These are phyloP conservation scores for Diprion similis DNA, from an alignment of 1,140 invertebrate genomes.

Conservation along the genomic window DNA sequence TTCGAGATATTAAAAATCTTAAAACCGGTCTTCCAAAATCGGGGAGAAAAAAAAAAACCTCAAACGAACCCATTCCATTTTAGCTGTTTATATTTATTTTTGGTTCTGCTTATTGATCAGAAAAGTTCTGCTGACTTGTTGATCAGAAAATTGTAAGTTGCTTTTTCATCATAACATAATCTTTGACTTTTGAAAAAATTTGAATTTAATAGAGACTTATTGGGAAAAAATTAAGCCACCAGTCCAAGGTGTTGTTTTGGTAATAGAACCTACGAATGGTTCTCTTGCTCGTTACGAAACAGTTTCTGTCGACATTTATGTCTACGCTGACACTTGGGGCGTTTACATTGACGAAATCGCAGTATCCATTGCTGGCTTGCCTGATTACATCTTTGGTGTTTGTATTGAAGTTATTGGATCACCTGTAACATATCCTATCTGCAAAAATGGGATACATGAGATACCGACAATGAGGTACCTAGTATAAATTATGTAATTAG, in stretches of 20 bases:
- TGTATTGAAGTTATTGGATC: constrained; percentile 47
- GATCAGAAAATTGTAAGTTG: no score
- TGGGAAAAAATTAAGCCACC: constrained; percentile 18
- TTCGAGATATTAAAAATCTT: no score
- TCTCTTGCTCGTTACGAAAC: constrained; percentile 22
- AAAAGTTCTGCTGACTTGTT: no score
- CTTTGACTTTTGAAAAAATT: neutral
- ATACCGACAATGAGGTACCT: constrained; percentile 40
- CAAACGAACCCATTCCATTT: no score
- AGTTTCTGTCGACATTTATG: constrained; percentile 43
- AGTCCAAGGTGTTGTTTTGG: constrained; percentile 21
- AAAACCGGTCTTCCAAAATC: no score
- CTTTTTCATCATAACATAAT: no score
- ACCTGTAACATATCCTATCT: constrained; percentile 50
- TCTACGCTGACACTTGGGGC: constrained; percentile 55
- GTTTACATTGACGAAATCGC: constrained; percentile 53
- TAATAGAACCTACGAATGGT: constrained; percentile 22
- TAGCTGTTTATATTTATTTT: constrained; percentile 6
- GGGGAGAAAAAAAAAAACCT: no score
- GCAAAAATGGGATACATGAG: constrained; percentile 30
- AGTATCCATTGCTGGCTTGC: constrained; percentile 46
- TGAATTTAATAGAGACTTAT: constrained; percentile 15
- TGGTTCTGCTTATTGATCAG: neutral
- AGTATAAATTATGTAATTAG: neutral
- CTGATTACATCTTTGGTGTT: constrained; percentile 43